Percentiles rank a stretch among this genome's conserved stretches.
phyloP scores from a whole-genome alignment of 1,140 invertebrate genomes.

The Listronotus bonariensis region DNA sequence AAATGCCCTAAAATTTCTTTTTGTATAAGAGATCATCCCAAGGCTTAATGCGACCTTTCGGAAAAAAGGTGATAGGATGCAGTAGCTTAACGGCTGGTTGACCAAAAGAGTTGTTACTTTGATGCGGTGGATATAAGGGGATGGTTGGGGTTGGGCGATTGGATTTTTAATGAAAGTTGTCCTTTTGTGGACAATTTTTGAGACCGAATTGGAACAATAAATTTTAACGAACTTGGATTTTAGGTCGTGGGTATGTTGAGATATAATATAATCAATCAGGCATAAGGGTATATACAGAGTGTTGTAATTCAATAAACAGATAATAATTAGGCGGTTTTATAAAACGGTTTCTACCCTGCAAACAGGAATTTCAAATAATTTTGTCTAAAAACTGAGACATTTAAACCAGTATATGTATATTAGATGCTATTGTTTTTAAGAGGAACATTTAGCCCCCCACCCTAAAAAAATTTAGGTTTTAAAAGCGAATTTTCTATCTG shows the following conservation, averaged over 20 bases:
- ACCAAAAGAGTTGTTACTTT: too few species aligned
- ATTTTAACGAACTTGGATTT: conserved; percentile 19
- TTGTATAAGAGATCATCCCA: conserved; percentile 14
- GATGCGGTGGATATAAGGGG: not conserved
- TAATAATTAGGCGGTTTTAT: too few species aligned
- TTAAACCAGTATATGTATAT: too few species aligned
- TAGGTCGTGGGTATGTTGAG: conserved; percentile 1
- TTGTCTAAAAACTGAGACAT: too few species aligned
- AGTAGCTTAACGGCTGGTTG: not conserved
- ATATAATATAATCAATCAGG: conserved; percentile 14
- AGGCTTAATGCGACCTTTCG: conserved; percentile 5
- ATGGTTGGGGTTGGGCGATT: not conserved
- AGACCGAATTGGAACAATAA: conserved; percentile 9
- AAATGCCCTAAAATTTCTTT: conserved; percentile 28
- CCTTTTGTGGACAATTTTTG: conserved; percentile 5
- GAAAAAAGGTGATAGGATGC: not conserved
- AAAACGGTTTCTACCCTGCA: too few species aligned
- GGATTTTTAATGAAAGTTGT: not conserved
- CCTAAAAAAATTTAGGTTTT: too few species aligned
- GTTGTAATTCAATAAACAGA: too few species aligned
- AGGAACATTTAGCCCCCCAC: too few species aligned
- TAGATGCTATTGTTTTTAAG: too few species aligned
- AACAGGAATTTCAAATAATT: too few species aligned
- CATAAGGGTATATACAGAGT: too few species aligned
- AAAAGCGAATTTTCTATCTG: too few species aligned